Conservation (phyloP, 2,888 invertebrate species). For the Allacma fusca region DNA sequence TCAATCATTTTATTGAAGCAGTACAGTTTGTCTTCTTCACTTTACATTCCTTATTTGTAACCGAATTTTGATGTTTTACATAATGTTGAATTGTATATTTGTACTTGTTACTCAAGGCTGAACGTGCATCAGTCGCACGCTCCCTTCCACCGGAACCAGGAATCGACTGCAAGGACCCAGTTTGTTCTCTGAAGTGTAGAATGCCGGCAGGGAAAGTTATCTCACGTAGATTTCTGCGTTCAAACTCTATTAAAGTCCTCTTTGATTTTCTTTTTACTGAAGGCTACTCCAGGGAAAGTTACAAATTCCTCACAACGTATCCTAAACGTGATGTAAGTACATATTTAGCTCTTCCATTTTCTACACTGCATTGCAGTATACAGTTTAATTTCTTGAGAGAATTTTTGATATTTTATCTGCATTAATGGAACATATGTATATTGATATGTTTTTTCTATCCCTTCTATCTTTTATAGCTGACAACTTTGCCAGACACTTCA, state of each 20-base stretch:
- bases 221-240: slow-evolving; percentile 58
- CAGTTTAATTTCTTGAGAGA: too few relatives aligned
- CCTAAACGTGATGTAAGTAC: slow-evolving; percentile 61
- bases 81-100: too few relatives aligned
- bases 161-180: slow-evolving; percentile 50
- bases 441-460: not conserved
- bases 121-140: slow-evolving; percentile 52
- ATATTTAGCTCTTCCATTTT: not conserved
- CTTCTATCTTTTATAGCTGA: slow-evolving; percentile 48
- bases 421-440: too few relatives aligned
- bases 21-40: too few relatives aligned
- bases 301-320: slow-evolving; percentile 59
- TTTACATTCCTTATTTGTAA: not conserved
- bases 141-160: slow-evolving; percentile 59
- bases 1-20: too few relatives aligned
- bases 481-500: slow-evolving; percentile 52
- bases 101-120: slow-evolving; percentile 47
- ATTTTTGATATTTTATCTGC: too few relatives aligned
- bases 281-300: slow-evolving; percentile 58
- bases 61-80: too few relatives aligned
- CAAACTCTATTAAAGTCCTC: slow-evolving; percentile 56
- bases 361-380: not conserved
- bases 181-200: slow-evolving; percentile 58
- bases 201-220: slow-evolving; percentile 59
- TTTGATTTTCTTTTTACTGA: slow-evolving; percentile 60